Evolutionary conservation across 2,797 vertebrate species (phyloP).

Genomic region (Helicolenus hilgendorfi): DNA sequence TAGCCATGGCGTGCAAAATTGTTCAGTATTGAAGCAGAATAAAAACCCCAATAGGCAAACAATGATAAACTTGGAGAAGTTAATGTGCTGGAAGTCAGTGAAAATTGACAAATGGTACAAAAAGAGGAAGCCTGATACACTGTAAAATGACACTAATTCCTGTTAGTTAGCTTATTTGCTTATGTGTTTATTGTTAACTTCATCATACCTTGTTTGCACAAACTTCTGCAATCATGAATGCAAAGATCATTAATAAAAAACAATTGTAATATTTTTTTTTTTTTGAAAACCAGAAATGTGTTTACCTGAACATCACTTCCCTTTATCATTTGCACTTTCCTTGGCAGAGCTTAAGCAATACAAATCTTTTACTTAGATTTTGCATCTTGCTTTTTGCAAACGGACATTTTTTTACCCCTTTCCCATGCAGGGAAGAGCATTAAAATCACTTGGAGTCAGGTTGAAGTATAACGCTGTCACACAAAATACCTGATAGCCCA

Average conservation of each 20-base stretch:
- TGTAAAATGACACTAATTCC: background rate
- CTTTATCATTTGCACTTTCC: background rate
- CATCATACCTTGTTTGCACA: background rate
- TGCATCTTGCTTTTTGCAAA: background rate
- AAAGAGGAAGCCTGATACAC: background rate
- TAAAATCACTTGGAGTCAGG: conserved; percentile 13
- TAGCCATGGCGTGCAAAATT: background rate
- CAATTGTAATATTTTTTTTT: background rate
- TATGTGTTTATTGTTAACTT: background rate
- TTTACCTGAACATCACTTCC: background rate
- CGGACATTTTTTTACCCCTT: background rate
- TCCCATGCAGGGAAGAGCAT: background rate
- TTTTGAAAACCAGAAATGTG: background rate
- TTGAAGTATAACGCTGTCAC: conserved; percentile 28
- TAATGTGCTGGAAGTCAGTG: background rate
- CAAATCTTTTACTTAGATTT: background rate
- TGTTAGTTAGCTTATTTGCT: background rate
- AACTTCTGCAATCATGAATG: background rate
- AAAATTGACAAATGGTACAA: background rate
- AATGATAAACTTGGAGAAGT: background rate
- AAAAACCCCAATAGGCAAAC: background rate
- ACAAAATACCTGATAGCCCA: conserved; percentile 38
- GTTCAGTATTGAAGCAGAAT: background rate
- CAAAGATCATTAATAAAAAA: background rate
- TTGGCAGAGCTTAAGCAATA: background rate